Evolutionary conservation across 2,113 vertebrate genomes (phyloP), one percentile per base, ranked within the genome.

Genomic region (Corythoichthys intestinalis): DNA sequence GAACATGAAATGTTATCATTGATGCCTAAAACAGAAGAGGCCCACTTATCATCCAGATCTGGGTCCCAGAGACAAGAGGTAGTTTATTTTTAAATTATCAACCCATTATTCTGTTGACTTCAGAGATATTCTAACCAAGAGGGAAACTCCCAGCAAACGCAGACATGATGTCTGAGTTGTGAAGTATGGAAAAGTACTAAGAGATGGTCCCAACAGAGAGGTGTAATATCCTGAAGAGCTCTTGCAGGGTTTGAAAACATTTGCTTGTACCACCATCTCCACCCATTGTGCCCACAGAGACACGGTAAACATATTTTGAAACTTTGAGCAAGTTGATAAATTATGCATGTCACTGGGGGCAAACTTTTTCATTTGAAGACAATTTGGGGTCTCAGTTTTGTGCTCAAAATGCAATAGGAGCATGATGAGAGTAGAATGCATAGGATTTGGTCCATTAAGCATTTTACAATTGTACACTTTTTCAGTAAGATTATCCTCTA

Each of bases 121-220:
- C 50, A 69, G 61, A 66, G 62, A 38, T 37, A 17, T 44, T 67
- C 2, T 28, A 41, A 61, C 63, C 68, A 17, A 20, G 15, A 66
- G 70, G 56, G 59, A 59, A 47, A n/a, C 15, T 52, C 66, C 67
- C 62, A 57, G 61, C 37, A 71, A 68, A 67, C 56, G 39, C 49
- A 66, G 46, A 62, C 58, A 71, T 70, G 57, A 38, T 63, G 60
- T 56, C 73, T 69, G 73, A 57, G 66, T 77, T 72, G 67, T 39
- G 47, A 58, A 76, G 62, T 69, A 38, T 41, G 20, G 50, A 79
- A 74, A 74, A 72, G 47, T 66, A 74, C 50, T 38, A 54, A 60
- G 12, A 54, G 41, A 71, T 20, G 54, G 50, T 79, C 74, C 73
- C 71, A 28, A n/a, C 52, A 73, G 80, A 70, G 47, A 56, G 1